Conservation (phyloP, 2,113 vertebrate species). For the Oncorhynchus kisutch region DNA sequence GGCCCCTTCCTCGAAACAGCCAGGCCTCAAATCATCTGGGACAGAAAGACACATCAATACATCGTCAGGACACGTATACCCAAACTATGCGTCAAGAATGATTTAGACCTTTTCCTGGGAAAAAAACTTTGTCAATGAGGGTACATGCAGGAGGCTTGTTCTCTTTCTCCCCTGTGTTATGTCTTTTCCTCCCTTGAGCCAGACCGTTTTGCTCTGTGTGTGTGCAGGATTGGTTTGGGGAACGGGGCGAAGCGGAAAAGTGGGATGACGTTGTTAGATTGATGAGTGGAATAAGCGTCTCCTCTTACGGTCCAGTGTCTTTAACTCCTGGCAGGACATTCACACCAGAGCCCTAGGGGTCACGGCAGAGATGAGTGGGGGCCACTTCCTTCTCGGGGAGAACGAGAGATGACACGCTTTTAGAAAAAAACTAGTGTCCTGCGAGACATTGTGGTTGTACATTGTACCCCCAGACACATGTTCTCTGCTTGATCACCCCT, state of each 20-base stretch:
- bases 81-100: slow-evolving; percentile 28
- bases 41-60: slow-evolving; percentile 15
- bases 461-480: background rate
- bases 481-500: background rate
- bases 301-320: slow-evolving; percentile 16
- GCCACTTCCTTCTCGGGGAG: background rate
- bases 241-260: background rate
- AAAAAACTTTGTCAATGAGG: slow-evolving; percentile 16
- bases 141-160: slow-evolving; percentile 11
- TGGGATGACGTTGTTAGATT: slow-evolving; percentile 30
- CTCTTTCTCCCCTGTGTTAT: background rate
- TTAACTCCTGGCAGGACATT: slow-evolving; percentile 15
- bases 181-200: slow-evolving; percentile 2
- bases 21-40: slow-evolving; percentile 14
- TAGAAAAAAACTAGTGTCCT: slow-evolving; percentile 7
- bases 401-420: background rate
- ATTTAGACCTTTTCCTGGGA: slow-evolving; percentile 25
- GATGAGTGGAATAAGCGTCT: slow-evolving; percentile 24
- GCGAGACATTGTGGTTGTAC: background rate
- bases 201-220: slow-evolving; percentile 2
- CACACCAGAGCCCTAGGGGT: slow-evolving; percentile 16
- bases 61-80: slow-evolving; percentile 27
- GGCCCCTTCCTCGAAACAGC: background rate
- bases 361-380: slow-evolving; percentile 18
- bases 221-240: slow-evolving; percentile 1